A percentile compares a stretch with the other conserved stretches of the same genome.
Evolutionary conservation across 2,113 vertebrate genomes (phyloP).

Genomic region (Saguinus imperator): DNA sequence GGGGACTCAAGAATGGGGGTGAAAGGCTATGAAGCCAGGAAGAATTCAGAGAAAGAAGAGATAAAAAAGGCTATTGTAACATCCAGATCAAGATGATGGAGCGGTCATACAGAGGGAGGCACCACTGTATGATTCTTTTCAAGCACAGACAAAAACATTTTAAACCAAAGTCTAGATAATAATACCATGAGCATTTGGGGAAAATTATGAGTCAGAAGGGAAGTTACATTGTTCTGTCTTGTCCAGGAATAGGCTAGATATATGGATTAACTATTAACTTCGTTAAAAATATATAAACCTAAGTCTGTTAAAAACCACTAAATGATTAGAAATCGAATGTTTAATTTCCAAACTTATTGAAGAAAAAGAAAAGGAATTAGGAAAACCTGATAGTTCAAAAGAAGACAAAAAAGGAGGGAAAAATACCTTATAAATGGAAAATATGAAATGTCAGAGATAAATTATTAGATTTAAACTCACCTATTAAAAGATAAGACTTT

Average conservation of each 20-base stretch:
- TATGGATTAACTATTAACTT: background rate
- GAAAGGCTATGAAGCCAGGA: background rate
- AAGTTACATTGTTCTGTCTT: background rate
- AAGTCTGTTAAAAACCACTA: constrained; percentile 10
- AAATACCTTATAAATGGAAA: background rate
- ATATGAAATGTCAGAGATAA: background rate
- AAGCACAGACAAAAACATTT: background rate
- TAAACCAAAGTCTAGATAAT: background rate
- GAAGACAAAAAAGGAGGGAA: background rate
- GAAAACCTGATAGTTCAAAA: background rate
- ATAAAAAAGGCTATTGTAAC: background rate
- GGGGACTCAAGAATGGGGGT: background rate
- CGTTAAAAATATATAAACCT: background rate
- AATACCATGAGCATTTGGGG: background rate
- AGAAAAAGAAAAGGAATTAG: constrained; percentile 7
- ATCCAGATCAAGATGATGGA: background rate
- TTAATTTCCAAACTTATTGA: background rate
- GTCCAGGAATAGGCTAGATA: background rate
- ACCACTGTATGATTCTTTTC: background rate
- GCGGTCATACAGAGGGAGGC: background rate
- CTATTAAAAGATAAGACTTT: background rate
- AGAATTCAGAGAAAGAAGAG: background rate
- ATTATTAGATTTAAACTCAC: background rate
- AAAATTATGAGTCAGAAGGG: background rate
- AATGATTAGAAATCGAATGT: background rate